These are phyloP conservation scores for Rhyacichthys aspro DNA, from an alignment of 2,797 vertebrate genomes.

Conservation along the genomic window DNA sequence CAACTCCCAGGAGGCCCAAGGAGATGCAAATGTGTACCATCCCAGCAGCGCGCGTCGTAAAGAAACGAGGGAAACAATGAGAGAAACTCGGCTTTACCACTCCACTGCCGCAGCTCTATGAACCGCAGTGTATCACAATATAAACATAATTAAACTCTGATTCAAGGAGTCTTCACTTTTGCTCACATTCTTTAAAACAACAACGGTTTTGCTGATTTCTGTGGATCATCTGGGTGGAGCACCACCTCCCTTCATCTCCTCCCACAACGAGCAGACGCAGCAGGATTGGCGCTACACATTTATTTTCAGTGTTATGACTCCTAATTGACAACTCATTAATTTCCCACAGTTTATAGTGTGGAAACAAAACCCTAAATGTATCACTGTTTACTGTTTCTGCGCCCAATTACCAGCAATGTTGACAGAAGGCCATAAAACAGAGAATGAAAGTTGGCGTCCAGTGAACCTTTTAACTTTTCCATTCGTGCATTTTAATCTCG, in stretches of 20 bases:
- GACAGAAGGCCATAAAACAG: slow-evolving; percentile 14
- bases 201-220: not conserved
- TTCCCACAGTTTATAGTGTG: slow-evolving; percentile 2
- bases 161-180: not conserved
- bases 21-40: slow-evolving; percentile 60
- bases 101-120: not conserved
- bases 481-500: too few species aligned
- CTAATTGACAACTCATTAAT: slow-evolving; percentile 15
- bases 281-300: slow-evolving; percentile 3
- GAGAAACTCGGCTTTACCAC: slow-evolving; percentile 1
- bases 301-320: slow-evolving; percentile 5
- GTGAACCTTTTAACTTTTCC: not conserved
- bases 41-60: slow-evolving; percentile 32
- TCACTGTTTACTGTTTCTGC: not conserved
- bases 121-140: not conserved
- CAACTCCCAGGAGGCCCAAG: slow-evolving; percentile 44
- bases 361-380: slow-evolving; percentile 9
- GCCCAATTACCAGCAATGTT: slow-evolving; percentile 7
- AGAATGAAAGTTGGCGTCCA: not conserved
- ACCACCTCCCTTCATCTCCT: not conserved
- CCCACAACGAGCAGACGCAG: not conserved
- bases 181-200: not conserved
- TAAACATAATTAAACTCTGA: not conserved
- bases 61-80: slow-evolving; percentile 21
- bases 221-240: not conserved